Evolutionary conservation across 2,113 vertebrate species (phyloP), one percentile per base, ranked within the genome.

Genomic region (Paedocypris sp.): DNA sequence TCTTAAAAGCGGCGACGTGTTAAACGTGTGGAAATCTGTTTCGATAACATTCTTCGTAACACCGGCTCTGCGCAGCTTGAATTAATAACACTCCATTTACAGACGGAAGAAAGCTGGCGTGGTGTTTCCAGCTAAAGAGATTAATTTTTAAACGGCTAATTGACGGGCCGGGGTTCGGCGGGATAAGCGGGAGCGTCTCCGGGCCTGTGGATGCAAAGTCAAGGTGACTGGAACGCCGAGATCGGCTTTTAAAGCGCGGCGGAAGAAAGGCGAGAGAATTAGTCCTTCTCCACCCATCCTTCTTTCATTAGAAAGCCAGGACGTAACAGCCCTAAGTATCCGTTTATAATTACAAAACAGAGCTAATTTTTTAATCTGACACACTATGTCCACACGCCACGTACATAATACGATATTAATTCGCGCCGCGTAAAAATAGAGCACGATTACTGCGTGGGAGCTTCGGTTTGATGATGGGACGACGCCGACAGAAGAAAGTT

Each of bases 111-210:
- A 86, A 85, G 82, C 79, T 64, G 80, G 81, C 80, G 74, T 81
- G 82, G 79, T 82, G 78, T 86, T 86, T 86, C 76, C 83, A 85
- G 83, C 83, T 87, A 86, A 87, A 87, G 84, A 87, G 82, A 86
- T 88, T 85, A 84, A 87, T 87, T 87, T 86, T 86, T 84, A 85
- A 86, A 86, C 82, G 85, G 80, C 84, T 87, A 85, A 86, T 86
- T 86, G 84, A 85, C 85, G 80, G 82, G 80, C 81, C 46, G 72
- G 83, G 83, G 82, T 85, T 82, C 79, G 80, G 73, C 73, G 67
- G 82, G 84, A 86, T 86, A 84, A 88, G 83, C 81, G 82, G 84
- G 79, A 82, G 68, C 80, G 76, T 72, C 67, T 80, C 71, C 68
- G 65, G 74, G 80, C 71, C 39, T 35, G 75, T 78, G 76, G 80